Evolutionary conservation across 2,888 invertebrate species (phyloP).

Genomic region (Arrhopalites spinosus): DNA sequence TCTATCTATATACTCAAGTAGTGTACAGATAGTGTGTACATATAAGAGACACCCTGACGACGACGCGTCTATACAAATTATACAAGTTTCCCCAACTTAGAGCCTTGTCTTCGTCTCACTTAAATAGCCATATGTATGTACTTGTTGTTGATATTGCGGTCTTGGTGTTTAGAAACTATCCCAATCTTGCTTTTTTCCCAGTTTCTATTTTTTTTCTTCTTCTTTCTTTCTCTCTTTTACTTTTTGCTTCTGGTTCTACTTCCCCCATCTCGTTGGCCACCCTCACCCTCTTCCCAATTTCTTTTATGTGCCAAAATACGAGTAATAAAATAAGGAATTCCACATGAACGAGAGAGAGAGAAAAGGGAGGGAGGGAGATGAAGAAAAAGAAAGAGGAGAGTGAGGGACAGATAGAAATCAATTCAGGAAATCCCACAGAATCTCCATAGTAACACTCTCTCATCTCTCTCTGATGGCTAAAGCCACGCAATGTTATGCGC

Average conservation of each 20-base stretch:
- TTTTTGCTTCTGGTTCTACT: too few species aligned
- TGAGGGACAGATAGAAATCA: conserved; percentile 48
- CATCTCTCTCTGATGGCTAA: neutral
- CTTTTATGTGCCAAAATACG: conserved; percentile 56
- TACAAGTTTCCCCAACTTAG: neutral
- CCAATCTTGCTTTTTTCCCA: conserved; percentile 1
- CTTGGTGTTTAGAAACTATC: conserved; percentile 5
- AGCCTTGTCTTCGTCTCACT: neutral
- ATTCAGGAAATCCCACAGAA: conserved; percentile 50
- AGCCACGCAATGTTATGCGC: neutral
- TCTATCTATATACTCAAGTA: too few species aligned
- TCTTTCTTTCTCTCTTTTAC: conserved; percentile 6
- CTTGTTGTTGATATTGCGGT: neutral
- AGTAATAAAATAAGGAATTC: conserved; percentile 57
- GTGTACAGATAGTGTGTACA: too few species aligned
- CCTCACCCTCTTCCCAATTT: conserved; percentile 45
- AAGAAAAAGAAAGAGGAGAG: conserved; percentile 18
- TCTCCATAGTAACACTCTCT: conserved; percentile 43
- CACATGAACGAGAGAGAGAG: conserved; percentile 48
- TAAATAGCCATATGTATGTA: too few species aligned
- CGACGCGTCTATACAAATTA: neutral
- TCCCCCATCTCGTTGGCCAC: neutral
- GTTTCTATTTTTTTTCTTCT: neutral
- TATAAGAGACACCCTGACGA: neutral
- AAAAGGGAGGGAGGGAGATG: conserved; percentile 23